Conservation (phyloP, 2,888 invertebrate genomes). For the Lasioglossum leucozonium region DNA sequence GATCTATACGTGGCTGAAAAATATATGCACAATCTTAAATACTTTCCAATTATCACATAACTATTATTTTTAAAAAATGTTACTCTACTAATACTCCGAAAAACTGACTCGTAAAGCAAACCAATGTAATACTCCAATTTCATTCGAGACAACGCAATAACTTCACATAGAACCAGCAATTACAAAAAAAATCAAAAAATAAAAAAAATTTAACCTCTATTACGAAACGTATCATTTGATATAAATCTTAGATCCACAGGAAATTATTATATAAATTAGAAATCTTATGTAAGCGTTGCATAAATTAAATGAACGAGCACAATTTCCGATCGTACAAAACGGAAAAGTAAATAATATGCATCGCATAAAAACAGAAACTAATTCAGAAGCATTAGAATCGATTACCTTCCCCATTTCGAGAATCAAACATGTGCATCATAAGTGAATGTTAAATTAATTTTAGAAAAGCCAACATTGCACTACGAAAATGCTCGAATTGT, state of each 20-base stretch:
- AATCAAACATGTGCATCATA: constrained; percentile 21
- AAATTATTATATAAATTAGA: not conserved
- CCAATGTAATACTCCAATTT: not conserved
- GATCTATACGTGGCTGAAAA: constrained; percentile 95
- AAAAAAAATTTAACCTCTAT: constrained; percentile 17
- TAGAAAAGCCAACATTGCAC: constrained; percentile 24
- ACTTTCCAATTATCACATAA: not conserved
- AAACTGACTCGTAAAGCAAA: not conserved
- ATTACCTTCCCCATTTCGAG: constrained; percentile 51
- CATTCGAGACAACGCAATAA: not conserved
- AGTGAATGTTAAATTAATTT: constrained; percentile 36
- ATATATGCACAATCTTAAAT: constrained; percentile 35
- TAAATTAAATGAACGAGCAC: not conserved
- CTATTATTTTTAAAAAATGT: not conserved
- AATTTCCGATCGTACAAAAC: not conserved
- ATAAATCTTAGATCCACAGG: not conserved
- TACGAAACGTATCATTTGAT: not conserved
- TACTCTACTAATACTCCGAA: not conserved
- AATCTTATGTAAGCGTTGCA: constrained; percentile 22
- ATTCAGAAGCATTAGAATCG: constrained; percentile 32
- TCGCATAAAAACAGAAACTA: not conserved
- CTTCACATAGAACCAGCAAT: not conserved
- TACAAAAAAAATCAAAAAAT: not conserved
- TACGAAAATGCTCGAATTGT: constrained; percentile 12
- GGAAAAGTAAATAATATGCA: not conserved